Percentiles rank a stretch among this genome's conserved stretches.
phyloP scores from a whole-genome alignment of 2,888 invertebrate species.

The Cabera pusaria region DNA sequence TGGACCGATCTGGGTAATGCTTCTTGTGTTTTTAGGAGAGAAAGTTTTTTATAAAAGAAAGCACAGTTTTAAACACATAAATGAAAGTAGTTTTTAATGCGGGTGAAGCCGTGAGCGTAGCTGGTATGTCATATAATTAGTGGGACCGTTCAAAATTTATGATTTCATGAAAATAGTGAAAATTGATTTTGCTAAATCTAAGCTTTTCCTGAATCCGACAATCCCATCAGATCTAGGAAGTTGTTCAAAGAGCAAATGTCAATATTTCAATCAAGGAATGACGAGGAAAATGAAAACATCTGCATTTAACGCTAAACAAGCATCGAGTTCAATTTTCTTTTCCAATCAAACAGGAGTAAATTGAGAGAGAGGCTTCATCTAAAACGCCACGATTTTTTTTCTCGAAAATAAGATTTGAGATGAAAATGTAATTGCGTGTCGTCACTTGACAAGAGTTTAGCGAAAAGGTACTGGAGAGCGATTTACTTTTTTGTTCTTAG shows the following conservation, averaged over 20 bases:
- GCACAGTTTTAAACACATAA: too few species aligned
- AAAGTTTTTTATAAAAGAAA: too few species aligned
- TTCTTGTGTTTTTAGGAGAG: too few species aligned
- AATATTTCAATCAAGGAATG: conserved; percentile 15
- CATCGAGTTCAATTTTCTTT: conserved; percentile 27
- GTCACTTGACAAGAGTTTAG: conserved; percentile 59
- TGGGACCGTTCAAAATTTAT: too few species aligned
- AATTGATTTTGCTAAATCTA: too few species aligned
- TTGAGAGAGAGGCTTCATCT: conserved; percentile 40
- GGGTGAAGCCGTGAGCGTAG: too few species aligned
- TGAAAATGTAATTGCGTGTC: conserved; percentile 65
- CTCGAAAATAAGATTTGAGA: conserved; percentile 52
- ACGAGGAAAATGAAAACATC: conserved; percentile 19
- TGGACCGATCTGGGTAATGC: too few species aligned
- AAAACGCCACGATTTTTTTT: conserved; percentile 48
- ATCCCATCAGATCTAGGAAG: too few species aligned
- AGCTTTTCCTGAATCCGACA: too few species aligned
- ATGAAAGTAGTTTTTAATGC: too few species aligned
- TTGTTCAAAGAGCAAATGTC: conserved; percentile 4
- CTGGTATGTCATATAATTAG: too few species aligned
- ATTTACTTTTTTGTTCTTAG: conserved; percentile 4
- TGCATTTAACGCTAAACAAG: conserved; percentile 25
- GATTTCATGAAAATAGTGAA: too few species aligned
- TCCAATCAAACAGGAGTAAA: conserved; percentile 35
- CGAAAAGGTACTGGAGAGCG: conserved; percentile 6